Percentiles rank a stretch among this genome's conserved stretches.
Conservation (phyloP, 2,113 vertebrate genomes). For the Tamias sibiricus region DNA sequence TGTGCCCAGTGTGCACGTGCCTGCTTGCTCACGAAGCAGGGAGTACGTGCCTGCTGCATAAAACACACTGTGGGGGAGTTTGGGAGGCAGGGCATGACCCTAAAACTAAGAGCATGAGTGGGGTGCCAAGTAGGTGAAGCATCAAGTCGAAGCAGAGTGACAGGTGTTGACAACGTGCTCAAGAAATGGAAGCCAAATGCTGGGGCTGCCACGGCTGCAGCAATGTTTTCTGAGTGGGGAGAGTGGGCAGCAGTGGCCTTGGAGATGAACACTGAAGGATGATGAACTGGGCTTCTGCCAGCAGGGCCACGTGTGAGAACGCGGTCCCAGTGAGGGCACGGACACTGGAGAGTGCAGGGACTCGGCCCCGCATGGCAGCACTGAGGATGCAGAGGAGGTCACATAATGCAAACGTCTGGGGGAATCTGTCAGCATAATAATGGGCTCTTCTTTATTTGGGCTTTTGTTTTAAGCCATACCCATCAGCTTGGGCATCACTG, state of each 20-base stretch:
- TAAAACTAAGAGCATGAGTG: neutral
- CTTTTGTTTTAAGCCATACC: neutral
- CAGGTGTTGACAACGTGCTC: neutral
- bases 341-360: neutral
- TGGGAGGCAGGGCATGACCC: rapidly evolving
- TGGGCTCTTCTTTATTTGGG: neutral
- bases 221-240: neutral
- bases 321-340: neutral
- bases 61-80: rapidly evolving
- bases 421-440: neutral
- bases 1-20: neutral
- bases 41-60: neutral
- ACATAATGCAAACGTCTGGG: neutral
- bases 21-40: neutral
- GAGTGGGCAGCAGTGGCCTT: neutral
- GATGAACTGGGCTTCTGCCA: rapidly evolving
- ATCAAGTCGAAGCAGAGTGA: neutral
- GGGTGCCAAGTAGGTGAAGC: neutral
- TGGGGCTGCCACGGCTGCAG: neutral
- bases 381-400: neutral
- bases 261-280: slow-evolving; percentile 6
- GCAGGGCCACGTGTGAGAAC: neutral
- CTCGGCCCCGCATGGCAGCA: rapidly evolving
- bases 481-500: neutral
- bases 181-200: neutral